Conservation (phyloP, 2,888 invertebrate species). For the Rutpela maculata region DNA sequence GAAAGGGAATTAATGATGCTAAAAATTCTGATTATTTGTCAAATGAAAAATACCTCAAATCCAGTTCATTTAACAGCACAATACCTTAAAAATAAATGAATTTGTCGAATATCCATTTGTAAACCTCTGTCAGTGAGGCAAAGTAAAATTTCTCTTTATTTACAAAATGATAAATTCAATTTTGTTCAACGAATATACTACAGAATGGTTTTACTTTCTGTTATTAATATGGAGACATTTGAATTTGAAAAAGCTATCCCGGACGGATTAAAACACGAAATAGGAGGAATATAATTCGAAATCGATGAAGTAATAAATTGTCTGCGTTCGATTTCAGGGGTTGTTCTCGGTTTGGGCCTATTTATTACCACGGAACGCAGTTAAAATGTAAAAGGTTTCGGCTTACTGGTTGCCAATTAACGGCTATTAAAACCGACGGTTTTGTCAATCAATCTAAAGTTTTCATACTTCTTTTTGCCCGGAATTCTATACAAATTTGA, state of each 20-base stretch:
- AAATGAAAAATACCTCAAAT: background rate
- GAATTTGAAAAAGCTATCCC: slow-evolving; percentile 54
- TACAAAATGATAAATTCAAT: slow-evolving; percentile 10
- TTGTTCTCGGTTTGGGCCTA: slow-evolving; percentile 38
- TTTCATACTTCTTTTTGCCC: slow-evolving; percentile 7
- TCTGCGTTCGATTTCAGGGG: slow-evolving; percentile 55
- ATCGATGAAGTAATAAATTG: slow-evolving; percentile 68
- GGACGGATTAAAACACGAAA: slow-evolving; percentile 63
- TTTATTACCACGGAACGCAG: slow-evolving; percentile 45
- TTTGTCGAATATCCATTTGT: slow-evolving; percentile 7
- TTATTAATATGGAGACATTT: slow-evolving; percentile 56
- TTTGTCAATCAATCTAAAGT: slow-evolving; percentile 44
- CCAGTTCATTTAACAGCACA: slow-evolving; percentile 1
- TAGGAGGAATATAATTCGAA: slow-evolving; percentile 66
- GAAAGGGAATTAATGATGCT: background rate
- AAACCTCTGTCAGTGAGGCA: background rate
- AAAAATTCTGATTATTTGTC: background rate
- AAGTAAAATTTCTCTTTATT: slow-evolving; percentile 13
- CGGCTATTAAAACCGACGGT: slow-evolving; percentile 40
- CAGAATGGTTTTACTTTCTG: slow-evolving; percentile 32
- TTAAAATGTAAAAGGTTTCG: slow-evolving; percentile 47
- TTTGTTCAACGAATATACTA: background rate
- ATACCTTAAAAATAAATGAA: slow-evolving; percentile 17
- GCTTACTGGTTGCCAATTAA: slow-evolving; percentile 44
- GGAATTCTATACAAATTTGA: background rate